Conservation (phyloP, 2,888 invertebrate species). For the Noctua janthe region DNA sequence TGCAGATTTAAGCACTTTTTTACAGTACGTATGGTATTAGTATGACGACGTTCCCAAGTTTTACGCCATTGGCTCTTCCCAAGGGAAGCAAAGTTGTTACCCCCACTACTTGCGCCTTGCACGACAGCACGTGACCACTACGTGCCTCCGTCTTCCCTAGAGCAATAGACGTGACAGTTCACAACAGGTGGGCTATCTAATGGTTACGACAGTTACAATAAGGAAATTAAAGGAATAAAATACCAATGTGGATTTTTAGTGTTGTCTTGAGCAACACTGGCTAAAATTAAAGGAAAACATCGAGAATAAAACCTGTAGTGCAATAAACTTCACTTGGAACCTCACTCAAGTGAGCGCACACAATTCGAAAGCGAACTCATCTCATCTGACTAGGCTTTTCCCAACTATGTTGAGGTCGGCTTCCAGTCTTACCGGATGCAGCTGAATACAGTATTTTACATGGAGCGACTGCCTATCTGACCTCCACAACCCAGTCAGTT, state of each 20-base stretch:
- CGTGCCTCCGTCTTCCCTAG: conserved; percentile 8
- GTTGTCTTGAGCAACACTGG: neutral
- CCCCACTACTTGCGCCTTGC: neutral
- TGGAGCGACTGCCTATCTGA: too few species aligned
- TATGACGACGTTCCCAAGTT: neutral
- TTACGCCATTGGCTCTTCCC: neutral
- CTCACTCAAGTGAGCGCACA: neutral
- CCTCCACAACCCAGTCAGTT: too few species aligned
- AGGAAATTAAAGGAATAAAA: neutral
- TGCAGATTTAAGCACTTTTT: neutral
- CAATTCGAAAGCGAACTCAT: neutral
- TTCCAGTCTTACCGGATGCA: neutral
- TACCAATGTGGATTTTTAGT: neutral
- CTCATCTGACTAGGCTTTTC: too few species aligned
- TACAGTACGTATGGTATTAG: neutral
- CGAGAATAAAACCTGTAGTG: neutral
- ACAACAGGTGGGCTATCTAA: conserved; percentile 12
- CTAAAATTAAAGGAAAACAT: neutral
- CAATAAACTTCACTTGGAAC: neutral
- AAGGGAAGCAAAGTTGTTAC: neutral
- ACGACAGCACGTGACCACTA: conserved; percentile 24
- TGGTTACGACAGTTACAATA: neutral
- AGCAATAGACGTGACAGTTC: conserved; percentile 18
- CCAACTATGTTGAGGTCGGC: neutral
- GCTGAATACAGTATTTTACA: neutral